phyloP scores from a whole-genome alignment of 2,113 vertebrate genomes.

The Scomber scombrus region DNA sequence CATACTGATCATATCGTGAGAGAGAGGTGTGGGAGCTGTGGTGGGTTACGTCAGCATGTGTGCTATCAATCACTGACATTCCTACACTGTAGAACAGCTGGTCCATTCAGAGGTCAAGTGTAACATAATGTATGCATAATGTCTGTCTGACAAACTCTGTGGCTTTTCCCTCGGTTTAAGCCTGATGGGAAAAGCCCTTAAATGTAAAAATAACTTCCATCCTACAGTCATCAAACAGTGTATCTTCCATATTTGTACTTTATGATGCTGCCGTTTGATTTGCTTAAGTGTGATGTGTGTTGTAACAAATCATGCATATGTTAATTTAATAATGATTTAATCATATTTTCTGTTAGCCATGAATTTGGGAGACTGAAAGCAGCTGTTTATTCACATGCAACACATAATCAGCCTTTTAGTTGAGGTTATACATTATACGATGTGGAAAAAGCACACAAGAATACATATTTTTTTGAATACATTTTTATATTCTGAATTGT shows the following conservation, averaged over 20 bases:
- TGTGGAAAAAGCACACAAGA: not conserved
- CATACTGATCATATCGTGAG: constrained; percentile 74
- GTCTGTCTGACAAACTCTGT: constrained; percentile 42
- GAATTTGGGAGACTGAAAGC: not conserved
- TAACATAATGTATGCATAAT: constrained; percentile 59
- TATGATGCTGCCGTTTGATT: not conserved
- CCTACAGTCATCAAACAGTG: not conserved
- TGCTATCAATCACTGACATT: constrained; percentile 79
- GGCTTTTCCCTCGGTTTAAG: constrained; percentile 31
- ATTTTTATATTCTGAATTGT: not conserved
- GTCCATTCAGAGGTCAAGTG: constrained; percentile 76
- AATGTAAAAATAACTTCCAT: constrained; percentile 12
- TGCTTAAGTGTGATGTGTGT: not conserved
- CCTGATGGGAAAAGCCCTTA: constrained; percentile 26
- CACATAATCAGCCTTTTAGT: not conserved
- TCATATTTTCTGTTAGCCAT: not conserved
- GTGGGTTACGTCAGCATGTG: constrained; percentile 70
- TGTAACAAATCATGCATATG: not conserved
- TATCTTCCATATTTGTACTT: not conserved
- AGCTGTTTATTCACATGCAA: not conserved
- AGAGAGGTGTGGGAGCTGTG: constrained; percentile 61
- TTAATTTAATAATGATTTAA: constrained; percentile 1
- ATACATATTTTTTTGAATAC: too few species aligned
- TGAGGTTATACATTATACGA: not conserved
- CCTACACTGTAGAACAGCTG: constrained; percentile 71